A percentile compares a stretch with the other conserved stretches of the same genome.
Evolutionary conservation across 2,888 invertebrate species (phyloP).

Genomic region (Pilophorus perplexus): DNA sequence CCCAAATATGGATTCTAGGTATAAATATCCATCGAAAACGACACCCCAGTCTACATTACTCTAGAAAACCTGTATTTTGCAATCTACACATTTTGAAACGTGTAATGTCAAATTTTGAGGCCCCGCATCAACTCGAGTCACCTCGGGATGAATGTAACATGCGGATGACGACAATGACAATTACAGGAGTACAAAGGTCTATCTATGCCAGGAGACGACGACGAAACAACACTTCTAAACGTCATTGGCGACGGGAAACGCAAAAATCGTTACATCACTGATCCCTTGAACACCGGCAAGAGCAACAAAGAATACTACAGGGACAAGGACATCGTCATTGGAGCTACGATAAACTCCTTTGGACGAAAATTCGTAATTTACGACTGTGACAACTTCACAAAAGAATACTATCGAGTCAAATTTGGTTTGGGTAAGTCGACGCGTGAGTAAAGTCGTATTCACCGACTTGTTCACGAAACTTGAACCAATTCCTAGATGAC

Average conservation of each 20-base stretch:
- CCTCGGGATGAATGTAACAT: too few relatives aligned
- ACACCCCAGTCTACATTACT: too few relatives aligned
- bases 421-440: conserved; percentile 59
- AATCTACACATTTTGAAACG: too few relatives aligned
- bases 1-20: too few relatives aligned
- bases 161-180: too few relatives aligned
- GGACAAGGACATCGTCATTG: conserved; percentile 78
- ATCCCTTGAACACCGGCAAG: conserved; percentile 58
- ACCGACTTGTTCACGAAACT: too few relatives aligned
- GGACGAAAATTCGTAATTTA: conserved; percentile 77
- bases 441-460: background rate
- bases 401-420: conserved; percentile 74
- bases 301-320: conserved; percentile 50
- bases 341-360: conserved; percentile 74
- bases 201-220: conserved; percentile 56
- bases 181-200: conserved; percentile 48
- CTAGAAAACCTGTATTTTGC: too few relatives aligned
- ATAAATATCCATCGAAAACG: too few relatives aligned
- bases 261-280: conserved; percentile 57
- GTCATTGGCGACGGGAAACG: conserved; percentile 60
- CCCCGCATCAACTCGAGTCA: too few relatives aligned
- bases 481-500: conserved; percentile 55
- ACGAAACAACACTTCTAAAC: conserved; percentile 61
- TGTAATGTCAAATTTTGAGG: too few relatives aligned
- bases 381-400: conserved; percentile 82